These are phyloP conservation scores for Macheiramphus alcinus DNA, from an alignment of 2,113 vertebrate genomes.

Conservation along the genomic window DNA sequence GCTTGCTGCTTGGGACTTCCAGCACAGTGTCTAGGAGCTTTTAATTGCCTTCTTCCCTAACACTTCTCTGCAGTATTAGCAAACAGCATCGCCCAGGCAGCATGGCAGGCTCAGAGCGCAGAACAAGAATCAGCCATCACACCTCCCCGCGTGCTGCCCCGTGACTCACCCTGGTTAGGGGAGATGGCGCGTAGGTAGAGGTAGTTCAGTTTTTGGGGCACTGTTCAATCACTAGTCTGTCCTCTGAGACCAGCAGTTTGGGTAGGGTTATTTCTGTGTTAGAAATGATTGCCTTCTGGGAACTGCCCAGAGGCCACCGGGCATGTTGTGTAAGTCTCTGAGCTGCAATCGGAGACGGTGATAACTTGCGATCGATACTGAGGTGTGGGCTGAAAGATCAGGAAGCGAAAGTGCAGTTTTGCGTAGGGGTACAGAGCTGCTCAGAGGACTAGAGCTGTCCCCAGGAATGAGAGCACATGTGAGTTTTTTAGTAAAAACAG, in stretches of 20 bases:
- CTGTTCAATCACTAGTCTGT: background rate
- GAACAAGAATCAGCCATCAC: background rate
- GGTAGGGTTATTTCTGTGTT: background rate
- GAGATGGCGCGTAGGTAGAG: fast-evolving
- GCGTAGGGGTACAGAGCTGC: background rate
- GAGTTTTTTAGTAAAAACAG: constrained; percentile 5
- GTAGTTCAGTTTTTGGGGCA: background rate
- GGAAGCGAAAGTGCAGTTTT: constrained; percentile 7
- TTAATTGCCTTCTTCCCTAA: background rate
- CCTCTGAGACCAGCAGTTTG: background rate
- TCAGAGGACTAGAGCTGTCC: background rate
- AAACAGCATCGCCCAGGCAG: background rate
- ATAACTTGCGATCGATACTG: background rate
- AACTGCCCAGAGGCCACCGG: background rate
- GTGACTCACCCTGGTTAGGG: background rate
- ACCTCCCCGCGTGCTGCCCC: background rate
- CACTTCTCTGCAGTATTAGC: background rate
- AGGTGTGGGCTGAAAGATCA: background rate
- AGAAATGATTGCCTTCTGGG: background rate
- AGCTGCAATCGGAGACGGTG: background rate
- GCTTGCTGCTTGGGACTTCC: constrained; percentile 20
- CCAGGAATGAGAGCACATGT: background rate
- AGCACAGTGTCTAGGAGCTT: background rate
- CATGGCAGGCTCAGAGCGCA: background rate
- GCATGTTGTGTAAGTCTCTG: background rate